Conservation (phyloP, 2,888 invertebrate genomes). For the Ecdyonurus torrentis region DNA sequence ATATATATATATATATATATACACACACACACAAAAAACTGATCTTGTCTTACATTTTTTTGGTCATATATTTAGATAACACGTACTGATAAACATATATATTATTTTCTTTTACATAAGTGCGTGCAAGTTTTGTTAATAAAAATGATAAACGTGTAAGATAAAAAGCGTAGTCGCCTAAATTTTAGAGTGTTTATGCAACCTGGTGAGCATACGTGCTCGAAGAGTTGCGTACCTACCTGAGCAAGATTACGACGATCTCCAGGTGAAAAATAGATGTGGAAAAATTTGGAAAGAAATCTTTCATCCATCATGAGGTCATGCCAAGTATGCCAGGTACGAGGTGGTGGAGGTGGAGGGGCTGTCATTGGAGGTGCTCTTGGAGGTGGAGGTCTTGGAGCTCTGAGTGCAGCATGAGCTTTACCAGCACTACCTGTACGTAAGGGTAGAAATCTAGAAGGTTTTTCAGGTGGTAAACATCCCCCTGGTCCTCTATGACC, state of each 20-base stretch:
- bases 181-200: neutral
- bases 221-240: constrained; percentile 26
- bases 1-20: too few relatives aligned
- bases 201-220: neutral
- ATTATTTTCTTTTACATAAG: too few relatives aligned
- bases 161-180: too few relatives aligned
- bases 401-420: neutral
- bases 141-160: too few relatives aligned
- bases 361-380: constrained; percentile 26
- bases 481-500: constrained; percentile 13
- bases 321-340: constrained; percentile 40
- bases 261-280: constrained; percentile 52
- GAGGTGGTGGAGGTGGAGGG: constrained; percentile 27
- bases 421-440: neutral
- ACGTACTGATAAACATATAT: too few relatives aligned
- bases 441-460: neutral
- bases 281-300: constrained; percentile 69
- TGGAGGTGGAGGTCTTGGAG: constrained; percentile 12
- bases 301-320: constrained; percentile 69
- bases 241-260: constrained; percentile 68
- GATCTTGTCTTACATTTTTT: too few relatives aligned
- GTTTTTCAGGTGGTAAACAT: constrained; percentile 12
- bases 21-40: too few relatives aligned
- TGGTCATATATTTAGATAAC: too few relatives aligned
- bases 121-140: too few relatives aligned